Evolutionary conservation across 1,140 invertebrate genomes (phyloP).

Genomic region (Cyclina sinensis): DNA sequence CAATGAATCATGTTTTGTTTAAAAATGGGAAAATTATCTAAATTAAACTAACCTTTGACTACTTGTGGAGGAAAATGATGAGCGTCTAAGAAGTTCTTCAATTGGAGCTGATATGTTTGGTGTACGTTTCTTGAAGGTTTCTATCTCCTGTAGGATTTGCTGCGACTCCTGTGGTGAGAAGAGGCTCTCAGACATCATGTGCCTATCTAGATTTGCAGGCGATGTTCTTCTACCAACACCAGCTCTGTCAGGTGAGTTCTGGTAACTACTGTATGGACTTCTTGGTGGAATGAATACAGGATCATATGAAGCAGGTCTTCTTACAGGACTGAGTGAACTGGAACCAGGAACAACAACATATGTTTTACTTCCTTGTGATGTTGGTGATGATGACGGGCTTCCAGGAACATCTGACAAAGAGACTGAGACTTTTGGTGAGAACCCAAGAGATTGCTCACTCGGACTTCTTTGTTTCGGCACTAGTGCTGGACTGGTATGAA

Average conservation of each 20-base stretch:
- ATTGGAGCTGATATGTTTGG: slow-evolving; percentile 3
- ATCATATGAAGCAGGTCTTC: neutral
- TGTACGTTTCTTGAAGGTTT: slow-evolving; percentile 9
- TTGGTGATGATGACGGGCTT: neutral
- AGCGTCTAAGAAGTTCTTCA: slow-evolving; percentile 48
- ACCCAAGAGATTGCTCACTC: slow-evolving; percentile 49
- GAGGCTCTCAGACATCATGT: slow-evolving; percentile 11
- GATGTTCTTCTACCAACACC: neutral
- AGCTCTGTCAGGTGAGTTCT: slow-evolving; percentile 32
- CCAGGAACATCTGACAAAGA: slow-evolving; percentile 27
- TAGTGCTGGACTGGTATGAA: neutral
- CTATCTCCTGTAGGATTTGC: slow-evolving; percentile 49
- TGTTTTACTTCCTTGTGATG: slow-evolving; percentile 13
- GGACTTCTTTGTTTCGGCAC: neutral
- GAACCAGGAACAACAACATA: slow-evolving; percentile 13
- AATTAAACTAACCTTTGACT: slow-evolving; percentile 51
- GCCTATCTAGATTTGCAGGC: neutral
- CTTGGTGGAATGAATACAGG: no score
- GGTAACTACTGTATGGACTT: slow-evolving; percentile 41
- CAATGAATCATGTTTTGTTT: no score
- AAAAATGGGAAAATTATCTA: no score
- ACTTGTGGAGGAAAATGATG: slow-evolving; percentile 38
- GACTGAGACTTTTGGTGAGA: slow-evolving; percentile 29
- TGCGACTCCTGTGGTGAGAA: slow-evolving; percentile 45
- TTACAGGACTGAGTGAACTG: neutral